A percentile compares a stretch with the other conserved stretches of the same genome.
These are phyloP conservation scores for Pluvialis apricaria DNA, from an alignment of 2,113 vertebrate genomes.

Conservation along the genomic window DNA sequence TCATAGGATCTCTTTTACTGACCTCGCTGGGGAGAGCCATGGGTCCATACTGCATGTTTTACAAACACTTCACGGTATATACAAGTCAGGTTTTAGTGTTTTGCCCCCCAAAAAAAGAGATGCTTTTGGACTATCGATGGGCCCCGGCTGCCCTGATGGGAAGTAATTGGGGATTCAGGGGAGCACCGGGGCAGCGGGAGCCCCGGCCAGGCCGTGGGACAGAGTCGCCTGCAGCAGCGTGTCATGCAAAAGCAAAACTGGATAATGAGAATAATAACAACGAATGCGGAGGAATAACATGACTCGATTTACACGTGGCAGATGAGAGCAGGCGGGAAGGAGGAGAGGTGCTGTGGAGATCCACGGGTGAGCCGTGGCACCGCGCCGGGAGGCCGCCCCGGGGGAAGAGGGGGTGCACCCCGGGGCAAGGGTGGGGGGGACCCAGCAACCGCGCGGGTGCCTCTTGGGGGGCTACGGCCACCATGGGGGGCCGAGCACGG, in stretches of 20 bases:
- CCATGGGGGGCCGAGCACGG: rapidly evolving
- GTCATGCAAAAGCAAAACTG: constrained; percentile 31
- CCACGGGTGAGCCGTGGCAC: neutral
- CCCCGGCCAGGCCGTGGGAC: neutral
- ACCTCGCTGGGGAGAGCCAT: neutral
- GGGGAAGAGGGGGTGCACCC: neutral
- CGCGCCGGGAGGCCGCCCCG: neutral
- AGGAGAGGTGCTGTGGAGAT: neutral
- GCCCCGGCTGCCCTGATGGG: neutral
- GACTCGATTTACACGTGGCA: neutral
- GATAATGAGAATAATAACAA: constrained; percentile 20
- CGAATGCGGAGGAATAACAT: neutral
- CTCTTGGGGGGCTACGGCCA: neutral
- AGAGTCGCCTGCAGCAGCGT: neutral
- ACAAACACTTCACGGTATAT: neutral
- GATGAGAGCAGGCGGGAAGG: neutral
- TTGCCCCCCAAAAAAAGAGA: constrained; percentile 6
- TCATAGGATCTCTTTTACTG: constrained; percentile 56
- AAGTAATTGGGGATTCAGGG: neutral
- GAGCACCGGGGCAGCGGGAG: neutral
- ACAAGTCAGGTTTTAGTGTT: constrained; percentile 49
- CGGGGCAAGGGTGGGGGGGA: neutral
- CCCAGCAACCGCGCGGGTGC: neutral
- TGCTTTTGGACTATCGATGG: neutral
- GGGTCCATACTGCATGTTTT: neutral